Evolutionary conservation across 2,113 vertebrate genomes (phyloP), one percentile per base, ranked within the genome.

Genomic region (Tonatia bakeri): DNA sequence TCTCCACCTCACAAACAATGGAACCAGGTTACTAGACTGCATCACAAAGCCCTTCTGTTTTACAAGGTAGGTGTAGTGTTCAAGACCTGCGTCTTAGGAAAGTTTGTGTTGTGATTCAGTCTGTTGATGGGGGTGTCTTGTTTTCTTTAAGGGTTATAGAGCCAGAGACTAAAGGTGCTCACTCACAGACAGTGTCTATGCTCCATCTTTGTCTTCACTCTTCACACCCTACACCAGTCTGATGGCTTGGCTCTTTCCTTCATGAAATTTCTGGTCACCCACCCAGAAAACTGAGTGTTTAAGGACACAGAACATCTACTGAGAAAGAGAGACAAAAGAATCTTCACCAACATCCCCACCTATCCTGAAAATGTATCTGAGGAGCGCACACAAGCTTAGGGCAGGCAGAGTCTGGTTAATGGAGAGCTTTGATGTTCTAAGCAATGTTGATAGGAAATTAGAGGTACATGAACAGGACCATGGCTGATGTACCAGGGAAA

Each of bases 21-120:
- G 95, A 97, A 97, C 33, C 69, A 52, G 75, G 69, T n/a, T 38
- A 85, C 36, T 22, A 20, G 16, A 79, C 47, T 61, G 24, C 87
- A 93, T 97, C 97, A 98, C 90, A 97, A 96, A 97, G 94, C 28
- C 43, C 59, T 96, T 45, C 67, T 54, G 70, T 87, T 75, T 89
- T 79, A 50, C 64, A 69, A 67, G 76, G 52, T 38, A 40, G 13
- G 20, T 52, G 16, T 12, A 45, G 61, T 77, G 24, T 50, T 47
- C 38, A 22, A 83, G 76, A 38, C 22, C 61, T 86, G 33, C 70
- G 76, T 52, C 61, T 54, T 87, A 45, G 17, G 31, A 40, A 95
- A 59, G 38, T 26, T 28, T 7, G 24, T 36, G n/a, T 28, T 22
- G 13, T 65, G 38, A n/a, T 81, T 56, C 5, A 5, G 8, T 69